Percentiles rank a stretch among this genome's conserved stretches.
phyloP scores from a whole-genome alignment of 2,113 vertebrate species.

The Trachemys scripta region DNA sequence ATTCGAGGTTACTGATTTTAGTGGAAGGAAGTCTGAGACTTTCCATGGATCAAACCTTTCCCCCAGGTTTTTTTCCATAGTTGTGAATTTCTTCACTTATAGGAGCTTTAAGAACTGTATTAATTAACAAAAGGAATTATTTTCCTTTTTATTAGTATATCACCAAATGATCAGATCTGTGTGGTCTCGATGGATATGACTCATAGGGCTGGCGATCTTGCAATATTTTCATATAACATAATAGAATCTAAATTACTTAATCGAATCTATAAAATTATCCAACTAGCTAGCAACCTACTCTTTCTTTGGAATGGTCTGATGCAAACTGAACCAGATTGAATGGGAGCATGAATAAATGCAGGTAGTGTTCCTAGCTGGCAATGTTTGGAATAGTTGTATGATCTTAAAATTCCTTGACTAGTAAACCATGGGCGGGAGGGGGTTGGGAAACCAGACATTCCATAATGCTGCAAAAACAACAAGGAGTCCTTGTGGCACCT shows the following conservation, averaged over 20 bases:
- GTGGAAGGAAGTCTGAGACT: neutral
- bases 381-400: neutral
- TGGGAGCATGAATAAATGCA: neutral
- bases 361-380: neutral
- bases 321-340: neutral
- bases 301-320: neutral
- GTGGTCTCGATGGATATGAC: neutral
- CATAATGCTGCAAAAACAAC: neutral
- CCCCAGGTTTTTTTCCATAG: rapidly evolving
- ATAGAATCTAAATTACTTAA: neutral
- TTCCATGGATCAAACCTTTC: neutral
- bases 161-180: neutral
- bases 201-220: neutral
- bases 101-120: neutral
- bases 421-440: rapidly evolving
- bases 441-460: neutral
- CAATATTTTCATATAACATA: neutral
- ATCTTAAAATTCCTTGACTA: neutral
- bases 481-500: too few species aligned
- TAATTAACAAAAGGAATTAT: neutral
- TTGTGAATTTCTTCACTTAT: neutral
- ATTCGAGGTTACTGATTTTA: neutral
- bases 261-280: neutral
- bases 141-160: neutral
- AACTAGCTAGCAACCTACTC: neutral